Evolutionary conservation across 2,113 vertebrate species (phyloP).

Genomic region (Meles meles): DNA sequence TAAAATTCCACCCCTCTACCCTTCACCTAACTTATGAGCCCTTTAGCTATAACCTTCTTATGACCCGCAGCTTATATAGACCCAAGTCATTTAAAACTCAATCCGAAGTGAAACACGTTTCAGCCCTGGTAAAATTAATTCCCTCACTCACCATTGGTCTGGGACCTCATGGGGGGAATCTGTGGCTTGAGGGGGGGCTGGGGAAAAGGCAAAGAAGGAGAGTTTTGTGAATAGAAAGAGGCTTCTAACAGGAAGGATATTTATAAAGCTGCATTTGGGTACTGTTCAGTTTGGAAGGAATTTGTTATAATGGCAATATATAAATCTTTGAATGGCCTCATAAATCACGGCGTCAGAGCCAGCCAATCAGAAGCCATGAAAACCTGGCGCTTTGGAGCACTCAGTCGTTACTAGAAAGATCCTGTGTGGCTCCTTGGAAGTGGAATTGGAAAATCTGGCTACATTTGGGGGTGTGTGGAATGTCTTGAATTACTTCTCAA

Average conservation of each 20-base stretch:
- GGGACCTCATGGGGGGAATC: slow-evolving; percentile 52
- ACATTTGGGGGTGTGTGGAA: slow-evolving; percentile 63
- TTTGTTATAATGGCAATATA: slow-evolving; percentile 75
- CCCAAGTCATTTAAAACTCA: slow-evolving; percentile 72
- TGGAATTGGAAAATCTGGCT: slow-evolving; percentile 73
- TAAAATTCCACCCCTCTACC: slow-evolving; percentile 58
- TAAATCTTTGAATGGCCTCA: slow-evolving; percentile 71
- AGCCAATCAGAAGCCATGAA: slow-evolving; percentile 62
- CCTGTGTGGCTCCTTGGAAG: slow-evolving; percentile 68
- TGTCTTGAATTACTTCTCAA: slow-evolving; percentile 77
- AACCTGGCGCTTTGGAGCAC: slow-evolving; percentile 8
- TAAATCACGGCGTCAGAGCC: slow-evolving; percentile 54
- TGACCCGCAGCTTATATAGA: slow-evolving; percentile 66
- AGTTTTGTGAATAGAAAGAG: slow-evolving; percentile 67
- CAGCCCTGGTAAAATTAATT: slow-evolving; percentile 71
- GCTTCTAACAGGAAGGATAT: slow-evolving; percentile 71
- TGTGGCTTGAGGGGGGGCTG: background rate
- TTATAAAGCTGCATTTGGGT: slow-evolving; percentile 72
- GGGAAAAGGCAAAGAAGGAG: slow-evolving; percentile 47
- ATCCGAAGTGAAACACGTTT: slow-evolving; percentile 65
- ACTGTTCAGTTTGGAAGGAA: slow-evolving; percentile 66
- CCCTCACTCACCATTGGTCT: slow-evolving; percentile 48
- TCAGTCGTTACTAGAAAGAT: slow-evolving; percentile 65
- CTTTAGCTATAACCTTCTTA: slow-evolving; percentile 63
- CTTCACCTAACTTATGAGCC: slow-evolving; percentile 65